phyloP scores from a whole-genome alignment of 64 coral and sea anemone species.

The Astreopora myriophthalma region DNA sequence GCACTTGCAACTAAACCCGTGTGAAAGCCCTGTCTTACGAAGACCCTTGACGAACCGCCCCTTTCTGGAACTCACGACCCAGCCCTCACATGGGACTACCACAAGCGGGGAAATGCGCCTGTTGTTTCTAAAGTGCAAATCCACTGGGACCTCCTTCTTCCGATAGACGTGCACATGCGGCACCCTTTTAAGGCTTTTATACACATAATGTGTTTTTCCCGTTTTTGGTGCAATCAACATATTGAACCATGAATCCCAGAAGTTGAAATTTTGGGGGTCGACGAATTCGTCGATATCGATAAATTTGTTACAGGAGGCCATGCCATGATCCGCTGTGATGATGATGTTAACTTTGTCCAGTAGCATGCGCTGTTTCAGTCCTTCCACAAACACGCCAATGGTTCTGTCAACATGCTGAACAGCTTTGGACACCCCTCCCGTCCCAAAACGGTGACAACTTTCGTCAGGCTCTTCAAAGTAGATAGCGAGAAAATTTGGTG shows the following conservation, averaged over 20 bases:
- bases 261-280: conserved; percentile 53
- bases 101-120: conserved; percentile 70
- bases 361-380: conserved; percentile 18
- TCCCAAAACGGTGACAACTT: conserved; percentile 66
- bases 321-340: conserved; percentile 86
- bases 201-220: conserved; percentile 27
- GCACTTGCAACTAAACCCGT: conserved; percentile 69
- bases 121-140: conserved; percentile 69
- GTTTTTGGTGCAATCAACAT: conserved; percentile 66
- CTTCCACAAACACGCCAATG: conserved; percentile 59
- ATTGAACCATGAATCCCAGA: conserved; percentile 58
- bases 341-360: conserved; percentile 80
- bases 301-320: conserved; percentile 46
- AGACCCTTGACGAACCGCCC: background rate
- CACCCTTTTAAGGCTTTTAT: conserved; percentile 54
- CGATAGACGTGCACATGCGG: conserved; percentile 66
- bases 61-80: conserved; percentile 43
- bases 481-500: conserved; percentile 84
- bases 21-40: background rate
- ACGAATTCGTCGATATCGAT: conserved; percentile 66
- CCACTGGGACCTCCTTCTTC: conserved; percentile 66
- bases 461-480: conserved; percentile 88
- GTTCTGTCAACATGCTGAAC: conserved; percentile 59
- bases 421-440: background rate
- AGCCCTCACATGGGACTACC: conserved; percentile 67